A percentile compares a stretch with the other conserved stretches of the same genome.
Evolutionary conservation across 2,113 vertebrate genomes (phyloP).

Genomic region (Fulmarus glacialis): DNA sequence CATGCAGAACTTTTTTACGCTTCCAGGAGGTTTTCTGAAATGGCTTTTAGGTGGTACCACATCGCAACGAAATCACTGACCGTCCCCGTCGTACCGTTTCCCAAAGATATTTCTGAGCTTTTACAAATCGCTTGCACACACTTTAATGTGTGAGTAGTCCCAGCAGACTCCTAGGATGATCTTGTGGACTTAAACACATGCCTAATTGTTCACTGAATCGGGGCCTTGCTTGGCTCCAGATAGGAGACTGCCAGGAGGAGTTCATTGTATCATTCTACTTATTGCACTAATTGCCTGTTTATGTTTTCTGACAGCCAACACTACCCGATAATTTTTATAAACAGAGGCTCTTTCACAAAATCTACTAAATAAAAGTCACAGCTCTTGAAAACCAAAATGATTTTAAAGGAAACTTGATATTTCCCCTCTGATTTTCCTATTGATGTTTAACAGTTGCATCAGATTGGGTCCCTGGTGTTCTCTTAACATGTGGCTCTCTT

Average conservation of each 20-base stretch:
- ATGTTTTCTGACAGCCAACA: conserved; percentile 57
- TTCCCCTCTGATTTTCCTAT: conserved; percentile 16
- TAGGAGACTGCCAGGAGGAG: conserved; percentile 7
- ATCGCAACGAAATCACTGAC: background rate
- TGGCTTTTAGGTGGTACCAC: background rate
- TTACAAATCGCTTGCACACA: background rate
- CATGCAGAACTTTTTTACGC: fast-evolving
- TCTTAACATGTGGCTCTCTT: conserved; percentile 44
- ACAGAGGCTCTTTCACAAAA: conserved; percentile 41
- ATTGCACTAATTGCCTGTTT: conserved; percentile 61
- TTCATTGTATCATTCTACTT: background rate
- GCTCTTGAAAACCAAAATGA: conserved; percentile 27
- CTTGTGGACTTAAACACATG: background rate
- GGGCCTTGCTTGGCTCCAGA: background rate
- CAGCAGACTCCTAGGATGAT: background rate
- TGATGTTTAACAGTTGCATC: conserved; percentile 11
- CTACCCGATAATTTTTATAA: conserved; percentile 63
- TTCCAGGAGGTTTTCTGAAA: background rate
- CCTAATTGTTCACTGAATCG: background rate
- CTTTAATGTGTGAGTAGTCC: background rate
- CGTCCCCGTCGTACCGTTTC: background rate
- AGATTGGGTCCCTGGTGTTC: conserved; percentile 26
- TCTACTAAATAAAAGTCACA: conserved; percentile 27
- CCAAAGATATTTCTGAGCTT: background rate
- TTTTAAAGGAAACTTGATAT: conserved; percentile 41